Evolutionary conservation across 1,140 invertebrate species (phyloP).

Genomic region (Zaprionus kolodkinae): DNA sequence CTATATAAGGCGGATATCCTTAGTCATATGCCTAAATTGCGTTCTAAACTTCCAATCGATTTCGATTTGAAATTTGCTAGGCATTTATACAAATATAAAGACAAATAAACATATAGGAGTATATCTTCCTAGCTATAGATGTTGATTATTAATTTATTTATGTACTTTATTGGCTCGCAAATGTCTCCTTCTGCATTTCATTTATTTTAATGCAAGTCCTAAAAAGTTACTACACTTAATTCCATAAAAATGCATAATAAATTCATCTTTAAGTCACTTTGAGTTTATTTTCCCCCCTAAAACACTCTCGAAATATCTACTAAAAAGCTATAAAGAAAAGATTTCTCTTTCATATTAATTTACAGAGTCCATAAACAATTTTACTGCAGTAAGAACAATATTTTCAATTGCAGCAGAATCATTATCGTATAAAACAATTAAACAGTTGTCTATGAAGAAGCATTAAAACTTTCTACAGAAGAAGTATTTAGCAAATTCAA

Average conservation of each 20-base stretch:
- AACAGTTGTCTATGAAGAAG: neutral
- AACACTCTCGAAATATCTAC: neutral
- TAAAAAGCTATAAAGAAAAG: neutral
- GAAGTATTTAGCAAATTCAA: too few relatives aligned
- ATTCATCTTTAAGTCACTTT: neutral
- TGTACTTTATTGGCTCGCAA: too few relatives aligned
- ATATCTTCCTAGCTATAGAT: too few relatives aligned
- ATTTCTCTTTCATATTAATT: neutral
- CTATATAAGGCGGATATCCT: neutral
- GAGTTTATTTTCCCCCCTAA: neutral
- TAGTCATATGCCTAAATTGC: neutral
- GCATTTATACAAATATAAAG: too few relatives aligned
- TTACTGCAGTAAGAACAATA: constrained; percentile 1
- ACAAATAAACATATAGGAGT: too few relatives aligned
- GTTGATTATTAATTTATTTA: too few relatives aligned
- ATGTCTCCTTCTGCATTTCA: too few relatives aligned
- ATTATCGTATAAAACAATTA: neutral
- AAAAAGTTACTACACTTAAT: neutral
- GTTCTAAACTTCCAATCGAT: too few relatives aligned
- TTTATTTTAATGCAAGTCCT: too few relatives aligned
- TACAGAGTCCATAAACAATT: neutral
- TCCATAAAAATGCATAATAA: neutral
- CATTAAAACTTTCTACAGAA: neutral
- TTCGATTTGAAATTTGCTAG: too few relatives aligned
- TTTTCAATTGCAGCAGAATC: neutral